Evolutionary conservation across 2,113 vertebrate species (phyloP).

Genomic region (Bos javanicus): DNA sequence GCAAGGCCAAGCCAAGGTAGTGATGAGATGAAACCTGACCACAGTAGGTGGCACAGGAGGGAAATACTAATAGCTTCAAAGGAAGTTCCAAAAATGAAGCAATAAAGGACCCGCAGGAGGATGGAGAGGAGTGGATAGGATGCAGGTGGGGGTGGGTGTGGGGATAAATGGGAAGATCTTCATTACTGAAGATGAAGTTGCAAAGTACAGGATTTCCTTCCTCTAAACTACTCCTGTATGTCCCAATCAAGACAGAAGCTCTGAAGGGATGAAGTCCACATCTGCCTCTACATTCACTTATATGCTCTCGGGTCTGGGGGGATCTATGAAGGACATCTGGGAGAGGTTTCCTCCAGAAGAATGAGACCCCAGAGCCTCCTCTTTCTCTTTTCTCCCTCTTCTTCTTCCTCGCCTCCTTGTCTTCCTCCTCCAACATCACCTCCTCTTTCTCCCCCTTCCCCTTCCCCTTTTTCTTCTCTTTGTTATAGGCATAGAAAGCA

Average conservation of each 20-base stretch:
- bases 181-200: background rate
- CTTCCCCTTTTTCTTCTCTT: background rate
- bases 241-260: background rate
- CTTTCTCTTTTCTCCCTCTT: background rate
- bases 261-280: accelerated
- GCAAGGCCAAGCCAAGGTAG: background rate
- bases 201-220: background rate
- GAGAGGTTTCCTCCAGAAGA: background rate
- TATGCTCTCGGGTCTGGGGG: background rate
- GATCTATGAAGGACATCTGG: background rate
- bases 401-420: background rate
- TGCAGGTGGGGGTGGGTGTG: background rate
- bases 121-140: background rate
- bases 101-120: background rate
- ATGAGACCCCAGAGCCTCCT: background rate
- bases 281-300: background rate
- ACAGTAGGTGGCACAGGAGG: background rate
- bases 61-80: background rate
- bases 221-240: background rate
- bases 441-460: background rate
- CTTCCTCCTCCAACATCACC: background rate
- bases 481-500: background rate
- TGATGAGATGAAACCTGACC: background rate
- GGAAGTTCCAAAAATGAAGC: background rate
- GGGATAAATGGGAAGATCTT: background rate